phyloP scores from a whole-genome alignment of 2,797 vertebrate genomes.

The Enoplosus armatus region DNA sequence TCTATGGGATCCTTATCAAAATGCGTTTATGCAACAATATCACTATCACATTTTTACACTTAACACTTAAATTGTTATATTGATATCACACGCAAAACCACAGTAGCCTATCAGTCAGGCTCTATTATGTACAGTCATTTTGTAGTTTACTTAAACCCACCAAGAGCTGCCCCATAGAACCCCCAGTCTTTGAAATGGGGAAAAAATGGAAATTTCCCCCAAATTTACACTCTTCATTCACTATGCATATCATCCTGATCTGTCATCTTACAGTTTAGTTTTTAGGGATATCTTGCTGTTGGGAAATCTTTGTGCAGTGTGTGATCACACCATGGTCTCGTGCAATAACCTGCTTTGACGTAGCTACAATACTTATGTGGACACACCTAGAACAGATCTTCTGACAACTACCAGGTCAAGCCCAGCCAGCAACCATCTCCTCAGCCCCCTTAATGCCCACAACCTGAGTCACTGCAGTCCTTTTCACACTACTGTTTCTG shows the following conservation, averaged over 20 bases:
- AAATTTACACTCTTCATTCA: not conserved
- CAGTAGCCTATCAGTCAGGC: not conserved
- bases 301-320: not conserved
- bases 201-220: not conserved
- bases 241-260: no score
- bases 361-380: not conserved
- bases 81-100: not conserved
- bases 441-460: not conserved
- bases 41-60: no score
- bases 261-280: no score
- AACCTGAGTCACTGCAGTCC: conserved; percentile 35
- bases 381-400: conserved; percentile 18
- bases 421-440: not conserved
- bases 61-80: not conserved
- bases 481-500: conserved; percentile 2
- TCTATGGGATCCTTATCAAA: not conserved
- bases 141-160: not conserved
- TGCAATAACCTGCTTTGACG: conserved; percentile 19
- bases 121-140: not conserved
- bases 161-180: not conserved
- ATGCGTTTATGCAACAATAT: not conserved
- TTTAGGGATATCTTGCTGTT: no score
- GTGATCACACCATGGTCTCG: not conserved
- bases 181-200: not conserved
- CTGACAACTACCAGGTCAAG: conserved; percentile 1